Conservation (phyloP, 92 coral and sea anemone genomes). For the Pocillopora meandrina region DNA sequence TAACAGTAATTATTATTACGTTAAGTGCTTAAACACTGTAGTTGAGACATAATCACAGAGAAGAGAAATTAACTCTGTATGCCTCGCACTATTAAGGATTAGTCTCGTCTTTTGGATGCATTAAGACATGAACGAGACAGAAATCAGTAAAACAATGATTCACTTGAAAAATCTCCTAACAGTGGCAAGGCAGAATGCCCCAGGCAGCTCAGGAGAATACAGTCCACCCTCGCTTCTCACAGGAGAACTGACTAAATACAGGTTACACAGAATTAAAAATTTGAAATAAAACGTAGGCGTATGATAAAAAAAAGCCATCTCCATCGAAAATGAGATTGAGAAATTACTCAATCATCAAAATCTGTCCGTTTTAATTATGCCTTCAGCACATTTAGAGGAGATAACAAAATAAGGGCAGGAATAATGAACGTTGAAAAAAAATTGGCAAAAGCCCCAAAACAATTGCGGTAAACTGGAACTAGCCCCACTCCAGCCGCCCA, state of each 20-base stretch:
- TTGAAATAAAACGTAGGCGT: neutral
- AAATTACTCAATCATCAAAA: neutral
- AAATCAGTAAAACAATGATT: neutral
- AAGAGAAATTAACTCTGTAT: neutral
- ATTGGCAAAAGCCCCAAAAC: neutral
- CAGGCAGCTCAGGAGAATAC: neutral
- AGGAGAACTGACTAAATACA: neutral
- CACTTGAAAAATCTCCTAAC: neutral
- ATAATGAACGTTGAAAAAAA: neutral
- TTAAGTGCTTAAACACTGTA: slow-evolving; percentile 19
- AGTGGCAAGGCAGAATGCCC: neutral
- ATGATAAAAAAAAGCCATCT: neutral
- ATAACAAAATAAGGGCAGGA: neutral
- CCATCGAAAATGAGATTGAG: neutral
- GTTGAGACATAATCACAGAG: neutral
- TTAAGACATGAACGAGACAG: neutral
- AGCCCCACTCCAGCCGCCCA: neutral
- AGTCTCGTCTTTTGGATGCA: neutral
- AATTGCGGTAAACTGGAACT: too few species aligned
- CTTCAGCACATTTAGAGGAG: neutral
- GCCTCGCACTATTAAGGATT: neutral
- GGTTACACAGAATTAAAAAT: neutral
- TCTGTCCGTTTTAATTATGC: neutral
- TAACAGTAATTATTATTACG: slow-evolving; percentile 22
- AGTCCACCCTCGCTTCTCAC: neutral